phyloP scores from a whole-genome alignment of 2,113 vertebrate genomes.

The Camelus bactrianus region DNA sequence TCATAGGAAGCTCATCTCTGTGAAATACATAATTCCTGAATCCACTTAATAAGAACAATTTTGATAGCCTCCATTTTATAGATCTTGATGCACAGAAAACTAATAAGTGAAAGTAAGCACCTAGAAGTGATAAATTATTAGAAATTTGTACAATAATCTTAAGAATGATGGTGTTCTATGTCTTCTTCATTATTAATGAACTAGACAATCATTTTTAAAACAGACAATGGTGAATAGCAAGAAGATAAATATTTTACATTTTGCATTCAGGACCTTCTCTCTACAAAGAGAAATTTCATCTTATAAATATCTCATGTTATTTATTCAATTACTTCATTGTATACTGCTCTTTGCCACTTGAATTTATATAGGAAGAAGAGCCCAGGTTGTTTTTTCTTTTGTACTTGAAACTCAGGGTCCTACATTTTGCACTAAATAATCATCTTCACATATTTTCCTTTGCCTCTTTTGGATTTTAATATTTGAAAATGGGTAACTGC shows the following conservation, averaged over 20 bases:
- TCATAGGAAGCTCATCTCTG: neutral
- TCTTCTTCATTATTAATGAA: slow-evolving; percentile 77
- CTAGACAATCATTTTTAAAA: slow-evolving; percentile 57
- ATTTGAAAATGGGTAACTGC: slow-evolving; percentile 28
- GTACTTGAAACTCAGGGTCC: slow-evolving; percentile 24
- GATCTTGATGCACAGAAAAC: slow-evolving; percentile 54
- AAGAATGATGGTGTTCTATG: slow-evolving; percentile 60
- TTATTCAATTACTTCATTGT: slow-evolving; percentile 71
- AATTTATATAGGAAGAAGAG: slow-evolving; percentile 1
- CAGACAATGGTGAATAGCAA: slow-evolving; percentile 26
- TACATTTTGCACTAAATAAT: slow-evolving; percentile 56
- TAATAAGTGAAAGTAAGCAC: slow-evolving; percentile 65
- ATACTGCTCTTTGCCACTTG: slow-evolving; percentile 40
- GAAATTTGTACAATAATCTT: slow-evolving; percentile 55
- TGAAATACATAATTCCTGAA: neutral
- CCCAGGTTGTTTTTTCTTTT: neutral
- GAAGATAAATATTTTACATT: slow-evolving; percentile 75
- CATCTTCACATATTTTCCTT: slow-evolving; percentile 27
- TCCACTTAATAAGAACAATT: slow-evolving; percentile 41
- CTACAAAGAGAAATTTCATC: slow-evolving; percentile 58
- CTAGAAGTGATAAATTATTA: slow-evolving; percentile 76
- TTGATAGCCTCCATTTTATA: slow-evolving; percentile 29
- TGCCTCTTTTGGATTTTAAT: slow-evolving; percentile 45
- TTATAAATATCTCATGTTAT: slow-evolving; percentile 68
- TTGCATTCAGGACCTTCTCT: slow-evolving; percentile 65